Base-by-base conservation (phyloP, 53 echinoderm and acorn worm genomes). In the Astropecten irregularis region DNA sequence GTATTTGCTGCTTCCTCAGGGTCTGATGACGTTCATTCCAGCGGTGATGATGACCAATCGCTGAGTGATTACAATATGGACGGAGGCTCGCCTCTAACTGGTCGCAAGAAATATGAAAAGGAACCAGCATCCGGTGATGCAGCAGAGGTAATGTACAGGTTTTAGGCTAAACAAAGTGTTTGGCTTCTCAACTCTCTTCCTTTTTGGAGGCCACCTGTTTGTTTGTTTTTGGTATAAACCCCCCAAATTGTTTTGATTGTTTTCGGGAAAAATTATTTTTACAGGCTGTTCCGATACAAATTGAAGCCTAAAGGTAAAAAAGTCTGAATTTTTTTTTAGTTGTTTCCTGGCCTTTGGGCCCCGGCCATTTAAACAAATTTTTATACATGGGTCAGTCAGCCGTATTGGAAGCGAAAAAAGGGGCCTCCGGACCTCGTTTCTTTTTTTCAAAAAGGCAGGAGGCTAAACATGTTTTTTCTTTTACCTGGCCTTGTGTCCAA, bases 21-120 rank as follows among this genome's bases (percentile, higher is more conserved):
- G 10, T 79, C 79, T 4, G 79, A 79, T 16, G 74, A 74, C 10
- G 46, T 79, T 11, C 60, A 79, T 47, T 79, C 79, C 9, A 62
- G 62, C 14, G 14, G 15, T 0, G 79, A 79, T 6, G 76, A 76
- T 23, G 56, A 42, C 2, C 36, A 10, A 4, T 27, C 42, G 70
- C 25, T 46, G 33, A 47, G 22, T 2, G 61, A 62, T n/a, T 37
- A 47, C 38, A 31, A 10, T 4, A n/a, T 47, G 47, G 79, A 62
- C 7, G 79, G 79, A 16, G 79, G 79, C 56, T 61, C 63, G 14
- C 33, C 79, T 16, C 2, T 39, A 11, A 0, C 48, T 1, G n/a
- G 46, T 9, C 18, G 48, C 1, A 77, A 61, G 61, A 42, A 38
- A 16, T 30, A 60, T 55, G 39, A 36, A 16, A 60, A 30, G 36